phyloP scores from a whole-genome alignment of 2,888 invertebrate genomes.

The Galerucella nymphaeae region DNA sequence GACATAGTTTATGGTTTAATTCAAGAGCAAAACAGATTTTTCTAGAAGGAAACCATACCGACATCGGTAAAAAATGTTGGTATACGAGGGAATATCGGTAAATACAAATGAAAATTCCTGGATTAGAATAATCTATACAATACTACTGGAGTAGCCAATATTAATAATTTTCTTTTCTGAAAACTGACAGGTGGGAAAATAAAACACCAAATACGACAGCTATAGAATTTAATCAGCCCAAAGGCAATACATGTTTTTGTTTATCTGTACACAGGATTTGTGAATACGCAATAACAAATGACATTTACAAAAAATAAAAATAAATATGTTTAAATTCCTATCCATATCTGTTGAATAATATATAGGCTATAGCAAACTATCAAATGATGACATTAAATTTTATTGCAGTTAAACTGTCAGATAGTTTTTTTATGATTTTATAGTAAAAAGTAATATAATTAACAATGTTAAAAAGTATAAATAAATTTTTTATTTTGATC shows the following conservation, averaged over 20 bases:
- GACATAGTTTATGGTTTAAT: constrained; percentile 5
- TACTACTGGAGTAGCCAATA: too few relatives aligned
- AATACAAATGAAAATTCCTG: neutral
- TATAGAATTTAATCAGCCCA: constrained; percentile 65
- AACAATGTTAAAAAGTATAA: too few relatives aligned
- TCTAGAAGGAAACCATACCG: neutral
- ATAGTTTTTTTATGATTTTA: too few relatives aligned
- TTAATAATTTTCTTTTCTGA: neutral
- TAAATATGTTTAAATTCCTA: constrained; percentile 26
- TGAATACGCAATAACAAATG: constrained; percentile 65
- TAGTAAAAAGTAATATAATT: too few relatives aligned
- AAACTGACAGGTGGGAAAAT: constrained; percentile 26
- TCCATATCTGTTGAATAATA: constrained; percentile 26
- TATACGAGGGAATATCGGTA: neutral
- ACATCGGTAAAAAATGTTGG: neutral
- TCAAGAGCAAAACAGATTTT: constrained; percentile 2
- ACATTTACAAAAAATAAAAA: constrained; percentile 54
- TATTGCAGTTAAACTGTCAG: too few relatives aligned
- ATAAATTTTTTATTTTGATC: too few relatives aligned
- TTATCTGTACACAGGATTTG: constrained; percentile 62
- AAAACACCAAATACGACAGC: constrained; percentile 59
- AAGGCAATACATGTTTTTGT: constrained; percentile 63
- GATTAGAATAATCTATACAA: too few relatives aligned
- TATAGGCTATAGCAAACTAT: neutral
- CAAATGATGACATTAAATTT: too few relatives aligned